phyloP scores from a whole-genome alignment of 2,888 invertebrate genomes.

The Luffia ferchaultella region DNA sequence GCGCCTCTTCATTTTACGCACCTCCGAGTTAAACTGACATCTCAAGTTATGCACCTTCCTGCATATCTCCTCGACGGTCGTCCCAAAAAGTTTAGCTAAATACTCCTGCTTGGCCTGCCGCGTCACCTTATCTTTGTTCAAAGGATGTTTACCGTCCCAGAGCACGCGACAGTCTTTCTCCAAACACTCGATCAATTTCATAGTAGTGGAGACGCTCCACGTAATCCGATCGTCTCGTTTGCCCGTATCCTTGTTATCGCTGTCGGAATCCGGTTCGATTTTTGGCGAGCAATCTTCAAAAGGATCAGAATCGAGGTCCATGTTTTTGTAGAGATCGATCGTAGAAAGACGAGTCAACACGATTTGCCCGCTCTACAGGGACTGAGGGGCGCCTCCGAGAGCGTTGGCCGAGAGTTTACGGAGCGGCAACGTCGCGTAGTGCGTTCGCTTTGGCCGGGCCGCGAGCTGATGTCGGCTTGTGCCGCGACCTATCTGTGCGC shows the following conservation, averaged over 20 bases:
- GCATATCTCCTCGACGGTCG: constrained; percentile 43
- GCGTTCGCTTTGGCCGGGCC: constrained; percentile 40
- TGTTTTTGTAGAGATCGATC: constrained; percentile 18
- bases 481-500: constrained; percentile 4
- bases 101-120: constrained; percentile 35
- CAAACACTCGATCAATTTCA: constrained; percentile 37
- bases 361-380: constrained; percentile 52
- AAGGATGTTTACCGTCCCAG: constrained; percentile 42
- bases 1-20: constrained; percentile 46
- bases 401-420: constrained; percentile 29
- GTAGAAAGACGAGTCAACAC: constrained; percentile 29
- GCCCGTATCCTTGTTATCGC: constrained; percentile 30
- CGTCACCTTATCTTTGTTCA: constrained; percentile 33
- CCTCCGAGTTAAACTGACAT: constrained; percentile 48
- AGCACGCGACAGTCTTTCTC: constrained; percentile 45
- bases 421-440: too few species aligned
- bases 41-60: constrained; percentile 51
- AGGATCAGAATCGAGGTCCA: constrained; percentile 46
- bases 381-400: constrained; percentile 30
- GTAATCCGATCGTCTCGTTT: constrained; percentile 23
- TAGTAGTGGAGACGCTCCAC: constrained; percentile 44
- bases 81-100: constrained; percentile 40
- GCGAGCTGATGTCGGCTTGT: constrained; percentile 30
- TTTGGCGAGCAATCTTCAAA: constrained; percentile 37
- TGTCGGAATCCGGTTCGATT: constrained; percentile 38